Conservation (phyloP, 1,140 invertebrate species). For the Battus philenor region DNA sequence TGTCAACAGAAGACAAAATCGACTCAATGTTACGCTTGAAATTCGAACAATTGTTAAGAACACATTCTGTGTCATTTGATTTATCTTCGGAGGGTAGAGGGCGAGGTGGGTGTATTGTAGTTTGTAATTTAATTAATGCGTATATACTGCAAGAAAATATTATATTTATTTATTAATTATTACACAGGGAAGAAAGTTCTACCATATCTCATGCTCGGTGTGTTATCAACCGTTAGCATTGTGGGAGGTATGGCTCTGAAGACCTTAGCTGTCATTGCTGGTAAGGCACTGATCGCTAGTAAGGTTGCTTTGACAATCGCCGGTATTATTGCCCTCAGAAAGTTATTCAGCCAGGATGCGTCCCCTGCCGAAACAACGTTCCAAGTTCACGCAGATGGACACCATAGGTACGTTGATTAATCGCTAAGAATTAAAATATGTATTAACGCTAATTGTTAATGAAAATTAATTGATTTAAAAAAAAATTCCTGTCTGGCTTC, state of each 20-base stretch:
- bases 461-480: no score
- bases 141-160: not conserved
- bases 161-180: no score
- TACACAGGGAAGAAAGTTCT: conserved; percentile 69
- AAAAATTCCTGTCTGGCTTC: no score
- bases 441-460: no score
- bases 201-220: conserved; percentile 78
- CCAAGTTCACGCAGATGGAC: conserved; percentile 80
- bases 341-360: conserved; percentile 80
- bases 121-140: not conserved
- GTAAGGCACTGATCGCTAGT: conserved; percentile 81
- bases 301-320: conserved; percentile 82
- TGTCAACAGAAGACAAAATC: conserved; percentile 69
- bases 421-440: no score
- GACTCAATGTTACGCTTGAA: conserved; percentile 64
- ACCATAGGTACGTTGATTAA: conserved; percentile 73
- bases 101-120: conserved; percentile 52
- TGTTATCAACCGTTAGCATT: conserved; percentile 79
- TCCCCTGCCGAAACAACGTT: conserved; percentile 77
- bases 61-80: conserved; percentile 70
- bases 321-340: conserved; percentile 82
- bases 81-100: conserved; percentile 69
- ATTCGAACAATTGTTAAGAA: conserved; percentile 69
- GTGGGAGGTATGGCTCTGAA: conserved; percentile 78
- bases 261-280: conserved; percentile 80